Conservation (phyloP, 2,888 invertebrate genomes). For the Seira musarum region DNA sequence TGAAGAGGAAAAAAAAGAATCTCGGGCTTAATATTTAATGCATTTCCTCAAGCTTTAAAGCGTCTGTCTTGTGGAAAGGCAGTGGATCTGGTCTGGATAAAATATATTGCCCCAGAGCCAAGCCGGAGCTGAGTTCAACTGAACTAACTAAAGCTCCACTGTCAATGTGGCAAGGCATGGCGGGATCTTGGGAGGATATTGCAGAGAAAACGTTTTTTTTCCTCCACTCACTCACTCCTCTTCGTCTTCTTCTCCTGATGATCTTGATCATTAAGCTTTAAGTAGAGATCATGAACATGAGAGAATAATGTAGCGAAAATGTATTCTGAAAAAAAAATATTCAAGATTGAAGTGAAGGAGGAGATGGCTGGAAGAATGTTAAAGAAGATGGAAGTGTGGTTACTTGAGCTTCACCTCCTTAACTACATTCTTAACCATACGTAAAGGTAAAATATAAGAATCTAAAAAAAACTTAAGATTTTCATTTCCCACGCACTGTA, state of each 20-base stretch:
- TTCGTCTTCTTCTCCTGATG: conserved; percentile 27
- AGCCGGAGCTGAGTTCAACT: too few species aligned
- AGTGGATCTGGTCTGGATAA: background rate
- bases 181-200: conserved; percentile 23
- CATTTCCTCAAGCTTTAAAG: background rate
- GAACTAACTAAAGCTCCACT: too few species aligned
- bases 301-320: background rate
- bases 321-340: background rate
- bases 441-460: too few species aligned
- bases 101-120: background rate
- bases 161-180: background rate
- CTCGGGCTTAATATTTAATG: background rate
- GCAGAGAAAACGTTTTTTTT: conserved; percentile 39
- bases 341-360: background rate
- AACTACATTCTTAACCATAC: background rate
- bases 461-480: too few species aligned
- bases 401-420: background rate
- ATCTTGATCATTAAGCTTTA: conserved; percentile 41
- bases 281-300: conserved; percentile 30
- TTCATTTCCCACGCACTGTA: background rate
- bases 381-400: background rate
- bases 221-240: too few species aligned
- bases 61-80: background rate
- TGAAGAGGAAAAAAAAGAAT: background rate
- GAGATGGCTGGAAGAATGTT: background rate